Evolutionary conservation across 2,797 vertebrate species (phyloP).

Genomic region (Syndactyla subalaris): DNA sequence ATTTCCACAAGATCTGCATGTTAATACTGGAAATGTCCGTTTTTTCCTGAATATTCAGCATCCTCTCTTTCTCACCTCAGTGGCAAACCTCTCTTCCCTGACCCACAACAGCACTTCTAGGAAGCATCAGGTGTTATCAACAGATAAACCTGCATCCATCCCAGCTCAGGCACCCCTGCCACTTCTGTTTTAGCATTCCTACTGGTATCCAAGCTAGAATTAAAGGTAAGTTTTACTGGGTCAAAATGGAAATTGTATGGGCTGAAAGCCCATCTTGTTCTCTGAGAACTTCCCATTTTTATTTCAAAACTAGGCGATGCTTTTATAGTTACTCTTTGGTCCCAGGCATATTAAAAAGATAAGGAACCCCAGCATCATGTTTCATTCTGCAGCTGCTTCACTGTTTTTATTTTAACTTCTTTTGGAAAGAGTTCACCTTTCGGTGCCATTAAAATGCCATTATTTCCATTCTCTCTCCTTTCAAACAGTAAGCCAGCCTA

Average conservation of each 20-base stretch:
- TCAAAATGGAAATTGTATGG: background rate
- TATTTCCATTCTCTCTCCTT: background rate
- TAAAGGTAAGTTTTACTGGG: background rate
- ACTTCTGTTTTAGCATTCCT: background rate
- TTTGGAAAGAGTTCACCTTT: background rate
- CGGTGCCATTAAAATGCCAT: background rate
- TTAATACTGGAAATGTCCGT: background rate
- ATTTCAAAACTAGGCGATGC: background rate
- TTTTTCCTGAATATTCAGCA: background rate
- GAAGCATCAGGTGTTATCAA: background rate
- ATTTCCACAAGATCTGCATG: background rate
- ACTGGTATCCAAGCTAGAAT: background rate
- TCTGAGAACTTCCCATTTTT: background rate
- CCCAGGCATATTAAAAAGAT: background rate
- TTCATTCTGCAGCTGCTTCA: background rate
- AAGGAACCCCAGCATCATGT: background rate
- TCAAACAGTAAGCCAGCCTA: background rate
- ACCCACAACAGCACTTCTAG: fast-evolving
- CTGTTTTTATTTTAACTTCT: background rate
- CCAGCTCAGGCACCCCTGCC: background rate
- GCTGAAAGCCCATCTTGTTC: background rate
- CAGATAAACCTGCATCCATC: background rate
- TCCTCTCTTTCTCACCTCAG: background rate
- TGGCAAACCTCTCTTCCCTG: background rate
- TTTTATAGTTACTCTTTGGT: background rate